Base-by-base conservation (phyloP, 2,797 vertebrate genomes). In the Neopelma chrysocephalum region DNA sequence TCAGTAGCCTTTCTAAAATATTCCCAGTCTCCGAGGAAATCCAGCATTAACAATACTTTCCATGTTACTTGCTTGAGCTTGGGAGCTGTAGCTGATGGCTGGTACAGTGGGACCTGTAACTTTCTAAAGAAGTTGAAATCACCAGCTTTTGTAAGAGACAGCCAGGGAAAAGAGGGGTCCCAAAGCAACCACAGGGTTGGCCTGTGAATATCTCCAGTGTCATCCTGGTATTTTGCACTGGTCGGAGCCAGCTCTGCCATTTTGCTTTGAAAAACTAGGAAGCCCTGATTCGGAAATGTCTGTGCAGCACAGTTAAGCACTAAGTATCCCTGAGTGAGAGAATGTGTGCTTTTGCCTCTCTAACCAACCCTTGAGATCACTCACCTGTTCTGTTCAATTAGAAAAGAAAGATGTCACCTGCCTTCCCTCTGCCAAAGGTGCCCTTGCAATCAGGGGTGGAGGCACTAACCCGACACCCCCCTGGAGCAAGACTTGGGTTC, bases 301-400 rank as follows among this genome's bases (percentile, higher is more conserved):
- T 56, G 8, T 45, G 43, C 40, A 88, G 34, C 71, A 72, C 54
- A 72, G 36, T 62, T 93, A 81, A 95, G 17, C 32, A 53, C 34
- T 38, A 80, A 69, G 36, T 75, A 89, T 85, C 45, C 60, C 69
- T 82, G 80, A 70, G 53, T 88, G 82, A 85, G 83, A 88, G 50
- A 89, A 90, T 58, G 43, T 25, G 70, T 4, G n/a, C 94, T 97
- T 97, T 92, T 87, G 79, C 77, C 87, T 95, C 83, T 97, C 84
- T 93, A 86, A 93, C 26, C 86, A 92, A 56, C 50, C 38, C 50
- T 47, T 56, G 54, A 94, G 95, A 97, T 97, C 97, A 94, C 87
- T 96, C 96, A 97, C 84, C 90, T 97, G 93, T 97, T 97, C 88
- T 89, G 53, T 95, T 95, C 95, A 96, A 96, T 97, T 96, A 97